A percentile compares a stretch with the other conserved stretches of the same genome.
phyloP scores from a whole-genome alignment of 2,888 invertebrate genomes.

The Sabellastarte sp. region DNA sequence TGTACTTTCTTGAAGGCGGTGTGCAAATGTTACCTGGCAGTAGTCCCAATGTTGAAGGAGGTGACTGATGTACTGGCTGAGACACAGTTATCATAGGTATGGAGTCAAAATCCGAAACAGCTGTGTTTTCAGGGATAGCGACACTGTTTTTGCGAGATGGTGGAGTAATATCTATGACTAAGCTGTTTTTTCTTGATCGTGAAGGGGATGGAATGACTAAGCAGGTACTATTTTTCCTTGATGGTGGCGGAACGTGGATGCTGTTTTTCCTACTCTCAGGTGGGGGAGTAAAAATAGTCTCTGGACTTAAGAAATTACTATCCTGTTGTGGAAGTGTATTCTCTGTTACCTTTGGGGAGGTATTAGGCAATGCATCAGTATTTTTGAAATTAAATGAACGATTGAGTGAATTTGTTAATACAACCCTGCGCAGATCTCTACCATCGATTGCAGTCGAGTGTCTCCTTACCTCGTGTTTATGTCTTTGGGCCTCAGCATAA shows the following conservation, averaged over 20 bases:
- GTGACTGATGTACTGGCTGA: too few species aligned
- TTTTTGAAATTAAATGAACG: not conserved
- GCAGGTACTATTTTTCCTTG: not conserved
- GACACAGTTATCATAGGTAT: too few species aligned
- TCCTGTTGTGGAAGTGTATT: too few species aligned
- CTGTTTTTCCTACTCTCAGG: not conserved
- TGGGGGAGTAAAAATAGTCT: not conserved
- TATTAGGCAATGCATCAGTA: not conserved
- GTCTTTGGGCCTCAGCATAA: constrained; percentile 17
- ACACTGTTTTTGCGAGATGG: not conserved
- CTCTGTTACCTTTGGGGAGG: not conserved
- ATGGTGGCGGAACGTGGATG: not conserved
- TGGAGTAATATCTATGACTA: not conserved
- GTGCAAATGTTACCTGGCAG: too few species aligned
- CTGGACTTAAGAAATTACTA: not conserved
- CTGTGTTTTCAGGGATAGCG: not conserved
- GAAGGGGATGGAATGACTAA: not conserved
- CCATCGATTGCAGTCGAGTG: constrained; percentile 12
- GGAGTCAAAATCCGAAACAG: too few species aligned
- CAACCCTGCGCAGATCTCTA: constrained; percentile 2
- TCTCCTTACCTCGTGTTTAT: constrained; percentile 4
- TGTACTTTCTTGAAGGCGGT: not conserved
- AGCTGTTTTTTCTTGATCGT: not conserved
- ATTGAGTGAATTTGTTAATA: not conserved
- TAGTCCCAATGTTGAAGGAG: too few species aligned